Percentiles rank a stretch among this genome's conserved stretches.
These are phyloP conservation scores for Scortum barcoo DNA, from an alignment of 2,113 vertebrate genomes.

Conservation along the genomic window DNA sequence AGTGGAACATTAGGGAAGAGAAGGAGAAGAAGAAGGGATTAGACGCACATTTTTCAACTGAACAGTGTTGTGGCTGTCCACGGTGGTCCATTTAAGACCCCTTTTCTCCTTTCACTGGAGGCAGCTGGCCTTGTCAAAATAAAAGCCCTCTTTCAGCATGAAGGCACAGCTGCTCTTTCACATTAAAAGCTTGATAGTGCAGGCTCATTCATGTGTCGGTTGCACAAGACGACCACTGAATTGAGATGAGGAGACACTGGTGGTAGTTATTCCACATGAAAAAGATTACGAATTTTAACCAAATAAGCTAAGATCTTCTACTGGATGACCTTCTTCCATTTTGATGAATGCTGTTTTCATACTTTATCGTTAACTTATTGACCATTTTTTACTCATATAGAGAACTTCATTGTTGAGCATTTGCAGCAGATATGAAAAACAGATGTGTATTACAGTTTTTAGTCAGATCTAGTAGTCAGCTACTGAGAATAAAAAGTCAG, in stretches of 20 bases:
- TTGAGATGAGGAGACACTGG: slow-evolving; percentile 30
- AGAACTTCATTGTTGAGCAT: neutral
- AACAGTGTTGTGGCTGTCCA: slow-evolving; percentile 49
- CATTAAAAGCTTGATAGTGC: slow-evolving; percentile 61
- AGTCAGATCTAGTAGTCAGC: neutral
- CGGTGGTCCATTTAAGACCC: slow-evolving; percentile 46
- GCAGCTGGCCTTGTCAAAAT: slow-evolving; percentile 73
- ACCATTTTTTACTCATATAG: neutral
- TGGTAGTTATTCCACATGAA: slow-evolving; percentile 29
- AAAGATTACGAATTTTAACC: slow-evolving; percentile 23
- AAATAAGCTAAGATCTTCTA: neutral
- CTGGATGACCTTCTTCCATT: neutral
- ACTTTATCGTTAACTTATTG: neutral
- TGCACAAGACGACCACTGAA: slow-evolving; percentile 44
- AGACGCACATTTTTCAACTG: slow-evolving; percentile 31
- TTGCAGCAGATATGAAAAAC: neutral
- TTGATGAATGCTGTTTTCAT: slow-evolving; percentile 22
- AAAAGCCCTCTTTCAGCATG: slow-evolving; percentile 73
- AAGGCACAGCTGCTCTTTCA: slow-evolving; percentile 77
- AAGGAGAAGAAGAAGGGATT: slow-evolving; percentile 23
- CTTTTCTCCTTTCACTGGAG: slow-evolving; percentile 49
- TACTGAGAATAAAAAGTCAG: neutral
- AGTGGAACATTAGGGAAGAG: slow-evolving; percentile 48
- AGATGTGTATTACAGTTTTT: neutral
- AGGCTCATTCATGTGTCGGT: slow-evolving; percentile 44